Evolutionary conservation across 1,140 invertebrate species (phyloP).

Genomic region (Zaprionus gabonicus): DNA sequence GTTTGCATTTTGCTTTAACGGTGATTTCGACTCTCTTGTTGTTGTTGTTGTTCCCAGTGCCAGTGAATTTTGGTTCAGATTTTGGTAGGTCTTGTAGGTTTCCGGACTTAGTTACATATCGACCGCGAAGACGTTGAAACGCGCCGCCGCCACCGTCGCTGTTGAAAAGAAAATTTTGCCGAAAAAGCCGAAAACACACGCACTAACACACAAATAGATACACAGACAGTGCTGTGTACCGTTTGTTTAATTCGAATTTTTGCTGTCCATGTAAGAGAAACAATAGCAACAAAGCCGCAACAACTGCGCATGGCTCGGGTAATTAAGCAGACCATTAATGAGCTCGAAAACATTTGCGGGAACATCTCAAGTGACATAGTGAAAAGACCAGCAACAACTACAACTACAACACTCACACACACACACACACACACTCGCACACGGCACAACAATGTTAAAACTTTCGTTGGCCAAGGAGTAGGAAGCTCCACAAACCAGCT

Average conservation of each 20-base stretch:
- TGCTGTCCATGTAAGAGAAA: slow-evolving; percentile 17
- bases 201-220: neutral
- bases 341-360: slow-evolving; percentile 18
- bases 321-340: slow-evolving; percentile 14
- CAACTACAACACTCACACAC: neutral
- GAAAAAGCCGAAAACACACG: neutral
- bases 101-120: slow-evolving; percentile 61
- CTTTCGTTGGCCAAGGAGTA: slow-evolving; percentile 24
- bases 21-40: neutral
- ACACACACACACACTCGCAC: neutral
- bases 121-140: slow-evolving; percentile 70
- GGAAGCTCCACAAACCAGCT: slow-evolving; percentile 20
- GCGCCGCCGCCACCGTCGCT: slow-evolving; percentile 46
- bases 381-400: slow-evolving; percentile 13
- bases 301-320: slow-evolving; percentile 7
- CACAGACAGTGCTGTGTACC: neutral
- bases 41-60: slow-evolving; percentile 20
- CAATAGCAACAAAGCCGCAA: neutral
- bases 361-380: slow-evolving; percentile 27
- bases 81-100: slow-evolving; percentile 27
- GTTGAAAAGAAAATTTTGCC: slow-evolving; percentile 8
- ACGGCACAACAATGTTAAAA: neutral
- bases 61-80: slow-evolving; percentile 28
- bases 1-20: slow-evolving; percentile 12
- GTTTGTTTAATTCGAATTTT: slow-evolving; percentile 20